phyloP scores from a whole-genome alignment of 2,888 invertebrate genomes.

The Sphinx pinastri region DNA sequence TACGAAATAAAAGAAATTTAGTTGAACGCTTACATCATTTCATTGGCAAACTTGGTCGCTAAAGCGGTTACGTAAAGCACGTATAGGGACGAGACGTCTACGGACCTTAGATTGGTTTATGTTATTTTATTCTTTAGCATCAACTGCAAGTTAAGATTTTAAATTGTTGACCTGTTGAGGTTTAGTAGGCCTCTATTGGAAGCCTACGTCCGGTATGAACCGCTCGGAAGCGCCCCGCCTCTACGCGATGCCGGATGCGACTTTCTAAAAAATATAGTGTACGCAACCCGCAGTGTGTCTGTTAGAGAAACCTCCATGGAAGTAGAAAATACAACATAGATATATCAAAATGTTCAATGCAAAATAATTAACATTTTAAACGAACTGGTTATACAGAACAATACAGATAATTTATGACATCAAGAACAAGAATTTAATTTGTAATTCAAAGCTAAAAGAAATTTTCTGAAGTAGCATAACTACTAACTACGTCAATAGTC shows the following conservation, averaged over 20 bases:
- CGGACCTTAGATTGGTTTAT: background rate
- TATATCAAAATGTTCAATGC: background rate
- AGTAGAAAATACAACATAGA: slow-evolving; percentile 5
- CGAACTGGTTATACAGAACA: slow-evolving; percentile 8
- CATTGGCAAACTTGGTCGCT: slow-evolving; percentile 35
- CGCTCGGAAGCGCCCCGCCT: slow-evolving; percentile 72
- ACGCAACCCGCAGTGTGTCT: slow-evolving; percentile 48
- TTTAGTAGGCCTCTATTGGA: slow-evolving; percentile 60
- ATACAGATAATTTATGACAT: slow-evolving; percentile 5
- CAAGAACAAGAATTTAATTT: slow-evolving; percentile 5
- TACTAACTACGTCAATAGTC: slow-evolving; percentile 45
- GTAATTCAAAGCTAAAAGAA: slow-evolving; percentile 10
- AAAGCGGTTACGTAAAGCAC: slow-evolving; percentile 36
- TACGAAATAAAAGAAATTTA: slow-evolving; percentile 28
- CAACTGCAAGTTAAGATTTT: background rate
- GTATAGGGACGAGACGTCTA: slow-evolving; percentile 5
- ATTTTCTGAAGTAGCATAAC: background rate
- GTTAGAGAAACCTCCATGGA: slow-evolving; percentile 9
- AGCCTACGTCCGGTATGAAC: slow-evolving; percentile 69
- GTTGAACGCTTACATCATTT: slow-evolving; percentile 28
- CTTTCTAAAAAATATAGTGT: slow-evolving; percentile 81
- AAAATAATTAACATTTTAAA: slow-evolving; percentile 6
- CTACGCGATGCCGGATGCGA: slow-evolving; percentile 73
- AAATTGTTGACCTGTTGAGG: slow-evolving; percentile 42
- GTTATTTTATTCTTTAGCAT: background rate